Conservation (phyloP, 1,140 invertebrate genomes). For the Camponotus pennsylvanicus region DNA sequence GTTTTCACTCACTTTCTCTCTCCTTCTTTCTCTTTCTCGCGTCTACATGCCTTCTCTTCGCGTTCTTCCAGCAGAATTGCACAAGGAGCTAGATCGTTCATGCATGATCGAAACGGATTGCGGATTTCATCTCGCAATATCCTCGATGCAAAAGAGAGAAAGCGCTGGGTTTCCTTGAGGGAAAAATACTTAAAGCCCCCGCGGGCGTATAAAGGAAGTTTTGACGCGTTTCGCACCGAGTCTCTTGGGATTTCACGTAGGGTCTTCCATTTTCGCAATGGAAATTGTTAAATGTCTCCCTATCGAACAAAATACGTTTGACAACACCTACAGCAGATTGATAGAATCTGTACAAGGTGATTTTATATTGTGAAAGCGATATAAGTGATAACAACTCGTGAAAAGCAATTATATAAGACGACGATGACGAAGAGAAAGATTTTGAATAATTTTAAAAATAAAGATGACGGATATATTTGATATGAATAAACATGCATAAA, state of each 20-base stretch:
- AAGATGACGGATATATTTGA: too few species aligned
- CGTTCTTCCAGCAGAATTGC: constrained; percentile 79
- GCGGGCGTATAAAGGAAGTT: constrained; percentile 72
- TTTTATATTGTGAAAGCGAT: background rate
- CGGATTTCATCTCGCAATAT: constrained; percentile 79
- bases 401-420: background rate
- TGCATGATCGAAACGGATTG: constrained; percentile 82
- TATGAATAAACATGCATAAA: too few species aligned
- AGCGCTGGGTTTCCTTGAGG: constrained; percentile 29
- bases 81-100: constrained; percentile 78
- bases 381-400: background rate
- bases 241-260: constrained; percentile 74
- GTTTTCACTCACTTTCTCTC: constrained; percentile 66
- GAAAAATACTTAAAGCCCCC: constrained; percentile 78
- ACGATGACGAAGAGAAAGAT: background rate
- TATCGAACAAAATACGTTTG: constrained; percentile 25
- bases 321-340: background rate
- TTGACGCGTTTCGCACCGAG: constrained; percentile 65
- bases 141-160: constrained; percentile 66
- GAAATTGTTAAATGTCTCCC: constrained; percentile 47
- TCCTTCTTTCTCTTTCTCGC: constrained; percentile 55
- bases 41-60: constrained; percentile 71
- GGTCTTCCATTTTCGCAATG: constrained; percentile 69
- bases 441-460: too few species aligned
- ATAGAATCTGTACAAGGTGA: background rate